Percentiles rank a stretch among this genome's conserved stretches.
These are phyloP conservation scores for Corapipo altera DNA, from an alignment of 2,113 vertebrate species.

Conservation along the genomic window DNA sequence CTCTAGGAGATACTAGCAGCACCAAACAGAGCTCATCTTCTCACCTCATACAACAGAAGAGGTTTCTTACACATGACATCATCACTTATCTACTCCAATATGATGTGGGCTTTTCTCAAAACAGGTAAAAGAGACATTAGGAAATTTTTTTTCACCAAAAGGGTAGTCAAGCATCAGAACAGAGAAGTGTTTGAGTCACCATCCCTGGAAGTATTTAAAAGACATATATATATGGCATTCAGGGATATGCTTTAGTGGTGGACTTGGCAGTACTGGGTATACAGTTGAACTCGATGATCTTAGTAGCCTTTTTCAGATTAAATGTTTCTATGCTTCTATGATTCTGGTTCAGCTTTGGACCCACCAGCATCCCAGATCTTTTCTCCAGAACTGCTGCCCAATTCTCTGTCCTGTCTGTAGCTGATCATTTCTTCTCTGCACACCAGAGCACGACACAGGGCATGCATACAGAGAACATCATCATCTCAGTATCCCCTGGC, in stretches of 20 bases:
- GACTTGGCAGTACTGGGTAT: neutral
- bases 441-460: neutral
- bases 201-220: neutral
- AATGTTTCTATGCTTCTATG: neutral
- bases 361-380: neutral
- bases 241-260: neutral
- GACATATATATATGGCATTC: accelerated
- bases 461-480: neutral
- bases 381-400: neutral
- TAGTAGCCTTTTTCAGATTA: neutral
- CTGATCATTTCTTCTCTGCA: neutral
- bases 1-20: neutral
- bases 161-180: neutral
- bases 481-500: neutral
- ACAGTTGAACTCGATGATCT: neutral
- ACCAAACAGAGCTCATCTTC: neutral
- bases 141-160: neutral
- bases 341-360: neutral
- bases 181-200: neutral
- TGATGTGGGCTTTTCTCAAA: neutral
- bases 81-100: neutral
- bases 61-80: neutral
- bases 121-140: neutral
- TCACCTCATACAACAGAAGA: neutral
- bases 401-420: neutral